phyloP scores from a whole-genome alignment of 1,140 invertebrate species.

The Caerostris extrusa region DNA sequence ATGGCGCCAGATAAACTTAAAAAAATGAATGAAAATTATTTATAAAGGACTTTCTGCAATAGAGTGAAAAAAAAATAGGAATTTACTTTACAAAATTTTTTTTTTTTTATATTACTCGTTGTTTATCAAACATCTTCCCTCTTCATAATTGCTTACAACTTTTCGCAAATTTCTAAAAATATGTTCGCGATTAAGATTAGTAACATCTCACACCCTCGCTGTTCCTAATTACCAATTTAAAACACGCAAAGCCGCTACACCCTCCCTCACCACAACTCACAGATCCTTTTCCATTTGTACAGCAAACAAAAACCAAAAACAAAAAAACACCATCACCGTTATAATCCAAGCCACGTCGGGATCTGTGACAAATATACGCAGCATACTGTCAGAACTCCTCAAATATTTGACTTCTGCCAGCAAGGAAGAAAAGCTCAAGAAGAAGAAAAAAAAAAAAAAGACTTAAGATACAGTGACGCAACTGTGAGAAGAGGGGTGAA shows the following conservation, averaged over 20 bases:
- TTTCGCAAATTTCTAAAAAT: no score
- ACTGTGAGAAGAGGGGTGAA: not conserved
- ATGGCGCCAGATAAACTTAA: no score
- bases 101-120: no score
- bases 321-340: no score
- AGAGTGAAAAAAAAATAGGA: no score
- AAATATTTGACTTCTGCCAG: conserved; percentile 64
- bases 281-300: not conserved
- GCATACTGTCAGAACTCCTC: conserved; percentile 13
- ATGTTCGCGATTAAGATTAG: no score
- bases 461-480: conserved; percentile 31
- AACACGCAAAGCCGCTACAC: not conserved
- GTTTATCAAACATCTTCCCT: no score
- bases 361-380: conserved; percentile 4
- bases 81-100: no score
- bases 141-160: no score
- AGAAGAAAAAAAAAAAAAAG: not conserved
- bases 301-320: not conserved
- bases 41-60: no score
- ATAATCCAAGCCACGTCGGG: conserved; percentile 3
- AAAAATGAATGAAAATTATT: no score
- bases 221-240: not conserved
- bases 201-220: no score
- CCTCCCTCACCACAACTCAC: not conserved
- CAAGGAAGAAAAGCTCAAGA: not conserved